These are phyloP conservation scores for Bombus confusus DNA, from an alignment of 1,140 invertebrate species.

Conservation along the genomic window DNA sequence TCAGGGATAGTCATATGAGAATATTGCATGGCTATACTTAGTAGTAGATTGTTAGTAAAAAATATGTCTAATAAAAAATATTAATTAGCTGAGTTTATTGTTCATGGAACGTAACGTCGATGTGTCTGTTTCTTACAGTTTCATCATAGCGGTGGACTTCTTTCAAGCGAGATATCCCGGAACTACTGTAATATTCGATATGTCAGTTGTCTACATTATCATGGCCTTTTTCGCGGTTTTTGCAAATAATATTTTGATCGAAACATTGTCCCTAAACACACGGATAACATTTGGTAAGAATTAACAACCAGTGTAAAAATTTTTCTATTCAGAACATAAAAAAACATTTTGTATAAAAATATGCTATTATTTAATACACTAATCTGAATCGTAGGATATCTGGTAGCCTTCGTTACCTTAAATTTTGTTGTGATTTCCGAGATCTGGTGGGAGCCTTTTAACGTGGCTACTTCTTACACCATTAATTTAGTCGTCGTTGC, in stretches of 20 bases:
- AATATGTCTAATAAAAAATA: not conserved
- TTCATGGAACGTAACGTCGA: not conserved
- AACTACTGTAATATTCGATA: constrained; percentile 94
- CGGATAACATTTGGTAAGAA: constrained; percentile 92
- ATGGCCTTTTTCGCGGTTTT: constrained; percentile 93
- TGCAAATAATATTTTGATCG: constrained; percentile 92
- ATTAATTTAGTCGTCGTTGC: constrained; percentile 93
- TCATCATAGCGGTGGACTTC: constrained; percentile 95
- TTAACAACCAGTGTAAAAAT: not conserved
- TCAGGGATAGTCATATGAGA: no score
- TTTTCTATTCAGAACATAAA: not conserved
- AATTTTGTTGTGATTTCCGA: constrained; percentile 92
- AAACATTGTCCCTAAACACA: constrained; percentile 90
- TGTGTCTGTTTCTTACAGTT: constrained; percentile 84
- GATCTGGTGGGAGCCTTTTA: constrained; percentile 92
- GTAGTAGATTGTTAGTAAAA: not conserved
- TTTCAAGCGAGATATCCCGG: constrained; percentile 92
- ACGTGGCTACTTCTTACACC: constrained; percentile 87
- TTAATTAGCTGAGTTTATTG: not conserved
- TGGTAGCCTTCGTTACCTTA: constrained; percentile 91
- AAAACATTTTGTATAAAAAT: no score
- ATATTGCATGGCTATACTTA: not conserved
- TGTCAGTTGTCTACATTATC: constrained; percentile 94
- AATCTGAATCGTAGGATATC: constrained; percentile 85
- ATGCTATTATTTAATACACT: not conserved